phyloP scores from a whole-genome alignment of 2,797 vertebrate genomes.

The Staurois parvus region DNA sequence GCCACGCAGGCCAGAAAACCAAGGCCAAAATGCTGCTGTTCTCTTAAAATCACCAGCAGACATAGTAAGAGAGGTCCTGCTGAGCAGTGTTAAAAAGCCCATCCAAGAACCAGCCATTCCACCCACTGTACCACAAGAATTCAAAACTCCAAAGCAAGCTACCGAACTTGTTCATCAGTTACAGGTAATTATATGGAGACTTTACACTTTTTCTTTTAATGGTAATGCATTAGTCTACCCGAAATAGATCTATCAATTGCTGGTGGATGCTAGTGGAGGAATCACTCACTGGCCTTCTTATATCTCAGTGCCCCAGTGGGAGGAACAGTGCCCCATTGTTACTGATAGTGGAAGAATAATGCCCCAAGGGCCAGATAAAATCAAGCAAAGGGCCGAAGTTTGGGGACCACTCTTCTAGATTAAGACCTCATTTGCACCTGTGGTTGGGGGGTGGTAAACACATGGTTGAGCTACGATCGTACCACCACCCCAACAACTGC shows the following conservation, averaged over 20 bases:
- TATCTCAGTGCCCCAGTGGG: no score
- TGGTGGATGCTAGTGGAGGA: no score
- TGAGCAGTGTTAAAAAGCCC: conserved; percentile 73
- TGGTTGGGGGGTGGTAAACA: no score
- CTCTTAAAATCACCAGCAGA: conserved; percentile 89
- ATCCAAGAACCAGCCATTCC: conserved; percentile 7
- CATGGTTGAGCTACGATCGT: no score
- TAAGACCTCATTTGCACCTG: no score
- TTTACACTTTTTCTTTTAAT: not conserved
- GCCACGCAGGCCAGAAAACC: conserved; percentile 66
- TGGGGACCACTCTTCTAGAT: no score
- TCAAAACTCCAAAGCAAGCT: conserved; percentile 83
- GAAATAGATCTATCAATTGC: not conserved
- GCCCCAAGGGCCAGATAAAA: no score
- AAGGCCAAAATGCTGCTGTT: conserved; percentile 66
- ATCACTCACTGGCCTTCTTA: no score
- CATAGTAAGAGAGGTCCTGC: conserved; percentile 86
- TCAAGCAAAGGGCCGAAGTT: no score
- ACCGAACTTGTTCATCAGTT: conserved; percentile 87
- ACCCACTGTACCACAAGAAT: conserved; percentile 78
- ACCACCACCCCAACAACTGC: no score
- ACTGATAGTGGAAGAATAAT: no score
- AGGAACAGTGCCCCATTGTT: no score
- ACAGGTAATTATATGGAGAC: conserved; percentile 78
- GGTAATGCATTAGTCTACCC: not conserved